Percentiles rank a stretch among this genome's conserved stretches.
phyloP scores from a whole-genome alignment of 2,797 vertebrate species.

The Anableps anableps region DNA sequence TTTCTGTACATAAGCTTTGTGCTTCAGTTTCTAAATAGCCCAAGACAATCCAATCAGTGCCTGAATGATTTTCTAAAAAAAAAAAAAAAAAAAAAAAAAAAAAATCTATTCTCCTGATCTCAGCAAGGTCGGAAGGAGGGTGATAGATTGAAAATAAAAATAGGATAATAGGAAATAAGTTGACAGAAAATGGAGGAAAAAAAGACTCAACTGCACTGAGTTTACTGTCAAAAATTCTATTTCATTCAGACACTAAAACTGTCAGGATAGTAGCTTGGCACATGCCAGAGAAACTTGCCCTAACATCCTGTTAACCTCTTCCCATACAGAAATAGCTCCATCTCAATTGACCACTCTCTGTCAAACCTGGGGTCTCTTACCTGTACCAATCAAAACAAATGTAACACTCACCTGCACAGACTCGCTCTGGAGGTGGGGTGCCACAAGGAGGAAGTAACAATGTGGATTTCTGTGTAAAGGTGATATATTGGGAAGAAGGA shows the following conservation, averaged over 20 bases:
- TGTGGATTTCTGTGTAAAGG: slow-evolving; percentile 15
- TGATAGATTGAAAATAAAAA: not conserved
- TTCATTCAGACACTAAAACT: slow-evolving; percentile 66
- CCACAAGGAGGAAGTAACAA: slow-evolving; percentile 36
- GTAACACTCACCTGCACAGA: slow-evolving; percentile 43
- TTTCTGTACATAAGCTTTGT: slow-evolving; percentile 35
- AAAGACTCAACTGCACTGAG: slow-evolving; percentile 35
- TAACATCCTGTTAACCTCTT: slow-evolving; percentile 42
- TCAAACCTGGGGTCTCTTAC: slow-evolving; percentile 34
- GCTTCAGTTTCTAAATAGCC: slow-evolving; percentile 41
- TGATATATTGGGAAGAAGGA: slow-evolving; percentile 9
- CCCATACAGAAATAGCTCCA: slow-evolving; percentile 46
- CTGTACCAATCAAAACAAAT: slow-evolving; percentile 40
- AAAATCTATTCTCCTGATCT: not conserved
- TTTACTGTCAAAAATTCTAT: slow-evolving; percentile 55
- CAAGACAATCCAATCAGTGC: slow-evolving; percentile 29
- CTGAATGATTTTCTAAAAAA: slow-evolving; percentile 57
- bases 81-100: slow-evolving; percentile 39
- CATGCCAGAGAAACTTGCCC: slow-evolving; percentile 41
- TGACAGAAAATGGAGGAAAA: slow-evolving; percentile 36
- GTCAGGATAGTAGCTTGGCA: slow-evolving; percentile 58
- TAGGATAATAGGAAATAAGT: not conserved
- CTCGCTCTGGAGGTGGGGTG: slow-evolving; percentile 24
- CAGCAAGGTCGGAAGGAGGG: not conserved
- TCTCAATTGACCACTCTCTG: slow-evolving; percentile 46